A percentile compares a stretch with the other conserved stretches of the same genome.
Conservation (phyloP, 2,113 vertebrate species). For the Origma solitaria region DNA sequence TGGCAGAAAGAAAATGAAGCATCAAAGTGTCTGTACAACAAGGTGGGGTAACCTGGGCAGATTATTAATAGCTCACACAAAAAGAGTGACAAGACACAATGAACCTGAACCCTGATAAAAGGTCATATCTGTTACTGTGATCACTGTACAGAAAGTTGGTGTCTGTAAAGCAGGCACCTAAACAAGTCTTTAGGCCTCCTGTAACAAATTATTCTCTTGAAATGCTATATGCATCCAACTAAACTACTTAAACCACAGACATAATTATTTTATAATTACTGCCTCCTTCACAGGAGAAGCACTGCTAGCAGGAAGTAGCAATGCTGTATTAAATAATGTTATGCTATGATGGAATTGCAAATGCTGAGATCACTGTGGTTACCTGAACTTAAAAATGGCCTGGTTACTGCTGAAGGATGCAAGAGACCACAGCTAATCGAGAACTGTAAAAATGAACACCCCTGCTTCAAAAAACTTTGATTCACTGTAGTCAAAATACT, state of each 20-base stretch:
- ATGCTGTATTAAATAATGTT: not conserved
- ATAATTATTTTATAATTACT: not conserved
- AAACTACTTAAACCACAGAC: not conserved
- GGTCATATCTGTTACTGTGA: not conserved
- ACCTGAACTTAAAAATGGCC: not conserved
- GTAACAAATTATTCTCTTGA: not conserved
- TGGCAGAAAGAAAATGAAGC: not conserved
- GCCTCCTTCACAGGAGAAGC: not conserved
- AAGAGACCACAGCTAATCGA: not conserved
- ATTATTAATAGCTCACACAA: not conserved
- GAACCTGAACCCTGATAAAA: not conserved
- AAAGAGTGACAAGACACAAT: accelerated
- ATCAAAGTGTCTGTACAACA: not conserved
- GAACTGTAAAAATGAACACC: not conserved
- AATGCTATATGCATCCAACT: not conserved
- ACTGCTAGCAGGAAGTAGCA: not conserved
- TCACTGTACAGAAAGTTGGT: not conserved
- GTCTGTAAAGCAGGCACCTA: not conserved
- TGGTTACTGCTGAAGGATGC: not conserved
- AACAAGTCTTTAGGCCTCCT: not conserved
- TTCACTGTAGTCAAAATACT: not conserved
- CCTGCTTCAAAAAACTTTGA: not conserved
- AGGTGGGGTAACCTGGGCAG: not conserved
- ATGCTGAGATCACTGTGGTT: not conserved
- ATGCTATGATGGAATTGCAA: not conserved